A percentile compares a stretch with the other conserved stretches of the same genome.
Conservation (phyloP, 2,888 invertebrate genomes). For the Phorcus lineatus region DNA sequence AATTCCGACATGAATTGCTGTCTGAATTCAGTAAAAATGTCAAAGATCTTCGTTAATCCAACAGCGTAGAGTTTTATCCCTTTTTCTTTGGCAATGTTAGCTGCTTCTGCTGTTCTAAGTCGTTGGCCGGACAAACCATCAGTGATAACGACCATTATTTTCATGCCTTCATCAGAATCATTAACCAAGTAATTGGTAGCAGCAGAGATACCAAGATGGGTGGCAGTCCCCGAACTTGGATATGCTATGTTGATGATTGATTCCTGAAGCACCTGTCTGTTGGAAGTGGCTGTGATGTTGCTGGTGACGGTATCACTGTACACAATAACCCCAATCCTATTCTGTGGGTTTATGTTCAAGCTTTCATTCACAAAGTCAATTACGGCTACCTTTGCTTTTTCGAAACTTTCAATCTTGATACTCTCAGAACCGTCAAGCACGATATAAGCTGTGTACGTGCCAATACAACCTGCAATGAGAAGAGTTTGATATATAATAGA, state of each 20-base stretch:
- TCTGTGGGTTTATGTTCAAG: background rate
- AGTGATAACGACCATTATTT: background rate
- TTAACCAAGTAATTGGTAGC: background rate
- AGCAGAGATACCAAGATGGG: background rate
- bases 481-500: too few species aligned
- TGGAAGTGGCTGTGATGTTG: background rate
- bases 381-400: background rate
- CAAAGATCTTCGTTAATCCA: background rate
- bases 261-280: background rate
- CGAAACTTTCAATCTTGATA: background rate
- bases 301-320: background rate
- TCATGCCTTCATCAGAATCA: background rate
- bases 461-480: background rate
- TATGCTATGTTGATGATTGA: background rate
- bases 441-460: background rate
- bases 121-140: background rate
- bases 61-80: background rate
- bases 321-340: background rate
- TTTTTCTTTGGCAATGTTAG: background rate
- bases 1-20: too few species aligned
- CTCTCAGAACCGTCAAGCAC: background rate
- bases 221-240: background rate
- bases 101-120: background rate
- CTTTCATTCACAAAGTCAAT: background rate
- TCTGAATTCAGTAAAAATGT: too few species aligned